Conservation (phyloP, 2,113 vertebrate genomes). For the Sceloporus undulatus region DNA sequence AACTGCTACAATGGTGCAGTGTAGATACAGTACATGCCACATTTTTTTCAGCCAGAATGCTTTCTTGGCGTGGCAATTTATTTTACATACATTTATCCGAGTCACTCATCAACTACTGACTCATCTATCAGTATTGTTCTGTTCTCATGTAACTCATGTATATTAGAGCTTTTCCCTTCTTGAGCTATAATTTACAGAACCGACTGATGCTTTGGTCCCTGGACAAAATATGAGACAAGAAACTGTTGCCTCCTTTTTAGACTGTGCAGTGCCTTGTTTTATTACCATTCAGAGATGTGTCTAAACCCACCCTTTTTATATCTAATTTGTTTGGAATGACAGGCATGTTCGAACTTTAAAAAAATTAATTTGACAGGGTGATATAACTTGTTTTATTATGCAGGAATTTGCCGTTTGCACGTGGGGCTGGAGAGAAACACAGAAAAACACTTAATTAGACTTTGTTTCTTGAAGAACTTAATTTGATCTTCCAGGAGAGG, state of each 20-base stretch:
- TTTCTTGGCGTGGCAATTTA: neutral
- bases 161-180: neutral
- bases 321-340: conserved; percentile 78
- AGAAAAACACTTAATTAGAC: conserved; percentile 69
- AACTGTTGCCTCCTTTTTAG: accelerated
- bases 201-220: conserved; percentile 49
- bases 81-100: neutral
- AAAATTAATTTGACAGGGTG: conserved; percentile 70
- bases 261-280: conserved; percentile 38
- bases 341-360: conserved; percentile 76
- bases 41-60: neutral
- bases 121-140: neutral
- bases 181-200: neutral
- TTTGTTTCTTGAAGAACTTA: conserved; percentile 62
- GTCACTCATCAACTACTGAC: neutral
- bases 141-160: neutral
- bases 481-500: conserved; percentile 65
- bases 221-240: conserved; percentile 56
- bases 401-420: conserved; percentile 73
- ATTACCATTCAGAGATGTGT: conserved; percentile 52
- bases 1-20: no score
- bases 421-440: conserved; percentile 28
- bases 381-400: conserved; percentile 77
- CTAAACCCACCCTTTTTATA: conserved; percentile 69
- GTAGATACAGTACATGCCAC: no score